phyloP scores from a whole-genome alignment of 2,113 vertebrate genomes.

The Smithornis capensis region DNA sequence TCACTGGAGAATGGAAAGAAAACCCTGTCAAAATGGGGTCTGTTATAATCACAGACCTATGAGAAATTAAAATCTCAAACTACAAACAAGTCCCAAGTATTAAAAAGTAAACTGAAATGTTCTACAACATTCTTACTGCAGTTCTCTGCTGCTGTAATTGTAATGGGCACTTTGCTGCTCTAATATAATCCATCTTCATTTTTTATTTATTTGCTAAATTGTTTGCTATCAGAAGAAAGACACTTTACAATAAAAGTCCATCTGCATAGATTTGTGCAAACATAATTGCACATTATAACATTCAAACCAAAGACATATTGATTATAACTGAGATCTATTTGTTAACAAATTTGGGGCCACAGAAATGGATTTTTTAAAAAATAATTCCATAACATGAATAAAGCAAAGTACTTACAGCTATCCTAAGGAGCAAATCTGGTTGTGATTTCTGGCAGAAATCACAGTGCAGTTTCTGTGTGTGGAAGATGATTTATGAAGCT shows the following conservation, averaged over 20 bases:
- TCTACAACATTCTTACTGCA: neutral
- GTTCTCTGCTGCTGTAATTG: neutral
- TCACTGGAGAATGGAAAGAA: neutral
- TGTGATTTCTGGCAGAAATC: neutral
- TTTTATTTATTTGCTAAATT: conserved; percentile 51
- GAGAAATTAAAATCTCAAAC: neutral
- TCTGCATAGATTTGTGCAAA: neutral
- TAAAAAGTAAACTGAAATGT: neutral
- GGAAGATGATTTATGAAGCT: neutral
- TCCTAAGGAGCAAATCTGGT: neutral
- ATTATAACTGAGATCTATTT: neutral
- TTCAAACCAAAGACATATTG: neutral
- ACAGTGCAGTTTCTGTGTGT: neutral
- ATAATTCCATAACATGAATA: neutral
- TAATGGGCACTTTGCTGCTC: neutral
- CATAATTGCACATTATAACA: neutral
- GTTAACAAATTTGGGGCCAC: neutral
- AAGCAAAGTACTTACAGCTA: neutral
- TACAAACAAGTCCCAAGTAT: neutral
- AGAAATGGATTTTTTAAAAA: neutral
- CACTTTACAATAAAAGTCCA: neutral
- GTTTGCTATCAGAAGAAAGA: neutral
- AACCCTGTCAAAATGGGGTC: neutral
- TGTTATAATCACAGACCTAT: neutral
- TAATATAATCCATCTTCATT: neutral